Evolutionary conservation across 2,797 vertebrate genomes (phyloP).

Genomic region (Perodicticus potto): DNA sequence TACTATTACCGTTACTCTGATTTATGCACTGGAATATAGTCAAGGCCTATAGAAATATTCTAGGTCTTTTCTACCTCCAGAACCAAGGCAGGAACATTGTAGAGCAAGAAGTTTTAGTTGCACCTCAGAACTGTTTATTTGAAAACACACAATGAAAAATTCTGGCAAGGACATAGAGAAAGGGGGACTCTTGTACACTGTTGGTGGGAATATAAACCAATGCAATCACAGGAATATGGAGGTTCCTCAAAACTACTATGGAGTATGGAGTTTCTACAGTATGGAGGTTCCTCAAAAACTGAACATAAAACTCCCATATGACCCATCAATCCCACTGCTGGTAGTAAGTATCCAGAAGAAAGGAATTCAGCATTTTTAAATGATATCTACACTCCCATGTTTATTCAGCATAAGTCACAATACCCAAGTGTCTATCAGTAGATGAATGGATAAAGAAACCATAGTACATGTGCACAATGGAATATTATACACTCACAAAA

Average conservation of each 20-base stretch:
- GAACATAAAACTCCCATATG: not conserved
- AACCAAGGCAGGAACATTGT: not conserved
- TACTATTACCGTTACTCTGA: not conserved
- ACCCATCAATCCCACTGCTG: not conserved
- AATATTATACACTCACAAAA: not conserved
- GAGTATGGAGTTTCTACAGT: not conserved
- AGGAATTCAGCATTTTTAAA: not conserved
- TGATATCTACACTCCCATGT: not conserved
- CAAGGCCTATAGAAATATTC: not conserved
- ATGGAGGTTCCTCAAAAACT: not conserved
- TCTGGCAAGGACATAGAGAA: not conserved
- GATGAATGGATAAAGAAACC: not conserved
- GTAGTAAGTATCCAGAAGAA: not conserved
- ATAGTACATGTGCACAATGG: not conserved
- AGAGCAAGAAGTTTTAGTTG: not conserved
- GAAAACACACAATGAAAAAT: not conserved
- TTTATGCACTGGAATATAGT: not conserved
- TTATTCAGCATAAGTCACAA: not conserved
- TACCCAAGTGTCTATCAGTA: not conserved
- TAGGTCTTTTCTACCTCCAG: not conserved
- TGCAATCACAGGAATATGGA: not conserved
- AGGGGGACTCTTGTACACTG: not conserved
- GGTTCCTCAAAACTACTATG: not conserved
- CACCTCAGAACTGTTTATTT: constrained; percentile 3
- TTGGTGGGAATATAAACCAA: not conserved